Base-by-base conservation (phyloP, 1,140 invertebrate species). In the Drosophila truncata region DNA sequence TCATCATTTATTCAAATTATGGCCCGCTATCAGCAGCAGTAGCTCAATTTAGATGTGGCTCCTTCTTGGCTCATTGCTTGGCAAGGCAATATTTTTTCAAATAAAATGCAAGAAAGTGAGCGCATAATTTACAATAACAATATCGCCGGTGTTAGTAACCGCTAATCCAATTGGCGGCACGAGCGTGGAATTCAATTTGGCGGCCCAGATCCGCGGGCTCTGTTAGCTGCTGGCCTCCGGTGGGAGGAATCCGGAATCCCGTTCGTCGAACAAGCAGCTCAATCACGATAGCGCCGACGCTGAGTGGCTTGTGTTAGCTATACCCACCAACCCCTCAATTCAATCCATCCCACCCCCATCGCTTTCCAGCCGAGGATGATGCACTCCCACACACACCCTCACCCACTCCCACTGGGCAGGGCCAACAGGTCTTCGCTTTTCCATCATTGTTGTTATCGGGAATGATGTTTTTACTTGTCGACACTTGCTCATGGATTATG, bases 401-500 rank as follows among this genome's bases (percentile, higher is more conserved):
- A 33, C 37, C 42, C 58, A 46, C 50, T 74, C 31, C 18, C 42
- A 33, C 50, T 78, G 67, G 49, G 70, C 55, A 16, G 52, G 71
- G 71, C 90, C 90, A 91, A 91, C 74, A 91, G 90, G 91, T 87
- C 88, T 85, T 75, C 63, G 42, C 52, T 77, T 74, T 65, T 41
- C 54, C 73, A 44, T 50, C 42, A 64, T 79, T 87, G 70, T 80
- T 82, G 76, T 69, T 87, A 82, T 90, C 82, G 85, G 18, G 81
- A 76, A 86, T 91, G 65, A 91, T 91, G 85, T 91, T 91, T 90
- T 91, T 91, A 90, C 88, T 91, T 91, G 80, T 91, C 82, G 82
- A 91, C 90, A 91, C 91, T 91, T 92, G 75, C 84, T 92, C 87
- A 92, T 92, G 79, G 91, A 92, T 92, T 92, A 92, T 92, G 91